phyloP scores from a whole-genome alignment of 2,113 vertebrate genomes.

The Phoenicopterus ruber region DNA sequence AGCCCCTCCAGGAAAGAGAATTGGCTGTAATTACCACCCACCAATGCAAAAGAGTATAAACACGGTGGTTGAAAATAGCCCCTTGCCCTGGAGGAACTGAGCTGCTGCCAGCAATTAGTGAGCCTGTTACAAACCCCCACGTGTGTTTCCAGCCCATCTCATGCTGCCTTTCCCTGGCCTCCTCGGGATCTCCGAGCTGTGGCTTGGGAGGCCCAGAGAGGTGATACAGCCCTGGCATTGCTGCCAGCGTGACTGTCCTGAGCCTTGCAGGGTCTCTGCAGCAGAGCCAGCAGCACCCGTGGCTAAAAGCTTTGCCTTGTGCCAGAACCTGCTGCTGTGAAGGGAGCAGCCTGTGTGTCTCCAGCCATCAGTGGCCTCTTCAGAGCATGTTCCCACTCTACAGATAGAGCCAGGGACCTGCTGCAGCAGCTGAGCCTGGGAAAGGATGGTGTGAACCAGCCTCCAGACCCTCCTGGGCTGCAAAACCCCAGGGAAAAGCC shows the following conservation, averaged over 20 bases:
- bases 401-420: not conserved
- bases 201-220: not conserved
- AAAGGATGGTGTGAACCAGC: not conserved
- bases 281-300: not conserved
- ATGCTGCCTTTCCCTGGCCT: not conserved
- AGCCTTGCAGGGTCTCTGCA: not conserved
- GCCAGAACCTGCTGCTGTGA: not conserved
- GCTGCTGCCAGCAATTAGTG: not conserved
- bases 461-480: not conserved
- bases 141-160: not conserved
- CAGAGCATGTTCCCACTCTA: not conserved
- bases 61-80: fast-evolving
- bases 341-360: not conserved
- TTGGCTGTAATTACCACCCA: not conserved
- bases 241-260: not conserved
- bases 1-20: not conserved
- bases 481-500: not conserved
- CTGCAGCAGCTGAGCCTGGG: not conserved
- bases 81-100: not conserved
- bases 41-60: not conserved
- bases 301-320: not conserved
- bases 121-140: not conserved
- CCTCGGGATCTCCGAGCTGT: not conserved
- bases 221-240: fast-evolving
- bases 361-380: not conserved